Conservation (phyloP, 2,797 vertebrate species). For the Trachops cirrhosus region DNA sequence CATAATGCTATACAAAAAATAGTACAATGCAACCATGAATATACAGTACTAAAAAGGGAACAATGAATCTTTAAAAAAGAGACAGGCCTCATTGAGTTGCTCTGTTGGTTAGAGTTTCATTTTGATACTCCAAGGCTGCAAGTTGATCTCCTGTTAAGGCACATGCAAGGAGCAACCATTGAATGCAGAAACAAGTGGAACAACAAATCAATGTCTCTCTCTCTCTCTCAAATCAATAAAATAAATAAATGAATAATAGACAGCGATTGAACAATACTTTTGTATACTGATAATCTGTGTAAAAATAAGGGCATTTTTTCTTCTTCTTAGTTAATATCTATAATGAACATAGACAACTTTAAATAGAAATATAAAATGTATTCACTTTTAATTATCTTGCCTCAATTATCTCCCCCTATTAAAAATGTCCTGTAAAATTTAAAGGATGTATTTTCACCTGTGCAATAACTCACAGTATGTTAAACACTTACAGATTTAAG, state of each 20-base stretch:
- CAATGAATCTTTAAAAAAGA: neutral
- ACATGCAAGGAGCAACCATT: too few species aligned
- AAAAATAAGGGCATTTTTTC: neutral
- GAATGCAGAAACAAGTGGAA: too few species aligned
- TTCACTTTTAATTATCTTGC: neutral
- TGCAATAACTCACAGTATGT: neutral
- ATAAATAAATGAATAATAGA: neutral
- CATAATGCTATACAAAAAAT: neutral
- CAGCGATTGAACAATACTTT: neutral
- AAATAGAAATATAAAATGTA: neutral
- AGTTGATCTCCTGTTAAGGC: too few species aligned
- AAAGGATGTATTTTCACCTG: neutral
- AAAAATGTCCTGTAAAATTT: neutral
- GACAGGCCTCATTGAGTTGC: too few species aligned
- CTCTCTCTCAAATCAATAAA: too few species aligned
- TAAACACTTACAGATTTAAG: neutral
- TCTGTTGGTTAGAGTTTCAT: neutral
- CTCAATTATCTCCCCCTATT: neutral
- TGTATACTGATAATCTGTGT: neutral
- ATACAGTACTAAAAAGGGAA: neutral
- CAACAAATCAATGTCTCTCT: too few species aligned
- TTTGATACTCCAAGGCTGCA: too few species aligned
- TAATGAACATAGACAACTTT: neutral
- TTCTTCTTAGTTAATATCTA: neutral
- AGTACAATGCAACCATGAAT: neutral